phyloP scores from a whole-genome alignment of 2,113 vertebrate species.

The Terrapene triunguis region DNA sequence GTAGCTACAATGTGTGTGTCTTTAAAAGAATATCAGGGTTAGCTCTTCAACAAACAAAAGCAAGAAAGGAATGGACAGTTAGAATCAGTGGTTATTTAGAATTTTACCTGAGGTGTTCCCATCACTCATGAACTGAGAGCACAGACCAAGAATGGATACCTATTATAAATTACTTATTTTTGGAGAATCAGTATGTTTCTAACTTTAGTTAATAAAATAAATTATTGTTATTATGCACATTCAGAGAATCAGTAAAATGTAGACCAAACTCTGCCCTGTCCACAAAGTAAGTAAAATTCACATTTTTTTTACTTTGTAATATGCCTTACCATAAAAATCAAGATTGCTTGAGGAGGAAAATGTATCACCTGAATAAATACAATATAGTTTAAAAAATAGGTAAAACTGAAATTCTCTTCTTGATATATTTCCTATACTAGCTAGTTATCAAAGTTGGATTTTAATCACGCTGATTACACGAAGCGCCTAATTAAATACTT shows the following conservation, averaged over 20 bases:
- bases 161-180: not conserved
- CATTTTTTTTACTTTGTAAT: not conserved
- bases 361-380: not conserved
- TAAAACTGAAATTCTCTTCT: not conserved
- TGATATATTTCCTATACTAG: not conserved
- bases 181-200: not conserved
- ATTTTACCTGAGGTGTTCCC: constrained; percentile 63
- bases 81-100: constrained; percentile 39
- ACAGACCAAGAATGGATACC: constrained; percentile 23
- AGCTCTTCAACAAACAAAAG: constrained; percentile 43
- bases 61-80: constrained; percentile 56
- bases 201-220: not conserved
- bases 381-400: constrained; percentile 8
- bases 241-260: not conserved
- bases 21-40: constrained; percentile 41
- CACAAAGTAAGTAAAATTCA: not conserved
- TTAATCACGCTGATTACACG: constrained; percentile 35
- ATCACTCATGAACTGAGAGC: constrained; percentile 17
- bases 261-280: not conserved
- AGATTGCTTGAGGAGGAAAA: constrained; percentile 12
- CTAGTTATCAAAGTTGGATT: constrained; percentile 29
- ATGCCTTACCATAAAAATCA: not conserved
- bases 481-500: constrained; percentile 24
- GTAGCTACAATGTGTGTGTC: constrained; percentile 30
- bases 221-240: not conserved